Evolutionary conservation across 1,140 invertebrate species (phyloP).

Genomic region (Pogonus chalceus): DNA sequence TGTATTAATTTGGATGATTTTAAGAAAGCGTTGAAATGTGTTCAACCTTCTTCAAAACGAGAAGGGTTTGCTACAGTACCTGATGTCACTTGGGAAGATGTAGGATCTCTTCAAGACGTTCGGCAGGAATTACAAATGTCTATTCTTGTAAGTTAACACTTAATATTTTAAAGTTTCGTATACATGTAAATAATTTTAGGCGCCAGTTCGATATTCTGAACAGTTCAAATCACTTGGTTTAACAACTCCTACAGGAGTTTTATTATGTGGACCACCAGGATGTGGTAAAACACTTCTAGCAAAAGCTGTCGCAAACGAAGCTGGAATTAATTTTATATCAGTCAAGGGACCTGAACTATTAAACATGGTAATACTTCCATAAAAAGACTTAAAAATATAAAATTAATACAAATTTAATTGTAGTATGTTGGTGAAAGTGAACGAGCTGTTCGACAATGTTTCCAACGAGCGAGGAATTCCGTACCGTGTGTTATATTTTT

Average conservation of each 20-base stretch:
- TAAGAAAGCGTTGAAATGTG: conserved; percentile 62
- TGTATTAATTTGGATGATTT: conserved; percentile 68
- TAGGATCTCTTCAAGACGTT: conserved; percentile 84
- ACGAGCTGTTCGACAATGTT: conserved; percentile 87
- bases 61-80: conserved; percentile 98
- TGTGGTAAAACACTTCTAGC: conserved; percentile 87
- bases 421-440: conserved; percentile 99
- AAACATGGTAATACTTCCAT: conserved; percentile 58
- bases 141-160: conserved; percentile 57
- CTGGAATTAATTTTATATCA: conserved; percentile 79
- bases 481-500: conserved; percentile 99
- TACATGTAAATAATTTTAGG: conserved; percentile 41
- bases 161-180: background rate
- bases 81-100: conserved; percentile 93
- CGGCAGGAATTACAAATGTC: conserved; percentile 81
- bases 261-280: conserved; percentile 85
- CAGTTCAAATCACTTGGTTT: conserved; percentile 69
- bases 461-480: conserved; percentile 87
- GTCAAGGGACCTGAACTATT: conserved; percentile 89
- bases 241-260: conserved; percentile 70
- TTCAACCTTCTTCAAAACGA: conserved; percentile 87
- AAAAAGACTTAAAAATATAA: background rate
- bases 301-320: conserved; percentile 87
- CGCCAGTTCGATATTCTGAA: conserved; percentile 79
- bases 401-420: conserved; percentile 25